Conservation (phyloP, 2,113 vertebrate genomes). For the Semnornis frantzii region DNA sequence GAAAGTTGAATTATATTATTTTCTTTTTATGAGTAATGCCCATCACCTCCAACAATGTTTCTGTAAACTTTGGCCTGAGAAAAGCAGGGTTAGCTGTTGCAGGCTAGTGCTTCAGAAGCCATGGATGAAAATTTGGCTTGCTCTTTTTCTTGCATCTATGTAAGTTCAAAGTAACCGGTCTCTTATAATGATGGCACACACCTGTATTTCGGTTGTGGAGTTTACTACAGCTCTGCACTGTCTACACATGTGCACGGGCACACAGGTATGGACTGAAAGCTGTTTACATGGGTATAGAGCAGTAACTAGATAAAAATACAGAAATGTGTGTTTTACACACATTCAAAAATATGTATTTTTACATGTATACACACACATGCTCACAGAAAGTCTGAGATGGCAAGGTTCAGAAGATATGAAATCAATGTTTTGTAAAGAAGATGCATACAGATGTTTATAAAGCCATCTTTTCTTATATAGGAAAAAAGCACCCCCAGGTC, state of each 20-base stretch:
- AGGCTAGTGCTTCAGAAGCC: background rate
- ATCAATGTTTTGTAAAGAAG: background rate
- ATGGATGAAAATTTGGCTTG: background rate
- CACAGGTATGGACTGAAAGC: background rate
- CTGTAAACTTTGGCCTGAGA: background rate
- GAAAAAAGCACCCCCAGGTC: rapidly evolving
- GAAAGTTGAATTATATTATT: background rate
- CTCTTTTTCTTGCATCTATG: background rate
- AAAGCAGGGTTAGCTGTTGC: background rate
- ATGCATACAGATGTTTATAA: background rate
- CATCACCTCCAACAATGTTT: background rate
- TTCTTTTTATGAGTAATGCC: background rate
- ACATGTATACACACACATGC: background rate
- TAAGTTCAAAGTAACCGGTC: background rate
- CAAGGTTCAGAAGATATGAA: background rate
- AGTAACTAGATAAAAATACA: background rate
- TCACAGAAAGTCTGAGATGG: background rate
- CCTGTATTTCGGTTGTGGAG: background rate
- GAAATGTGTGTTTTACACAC: background rate
- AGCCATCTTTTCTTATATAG: background rate
- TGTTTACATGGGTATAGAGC: background rate
- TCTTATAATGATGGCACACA: background rate
- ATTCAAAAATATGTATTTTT: background rate
- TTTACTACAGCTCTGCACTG: background rate
- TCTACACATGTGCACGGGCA: background rate